Base-by-base conservation (phyloP, 2,797 vertebrate genomes). In the Cyclopterus lumpus region DNA sequence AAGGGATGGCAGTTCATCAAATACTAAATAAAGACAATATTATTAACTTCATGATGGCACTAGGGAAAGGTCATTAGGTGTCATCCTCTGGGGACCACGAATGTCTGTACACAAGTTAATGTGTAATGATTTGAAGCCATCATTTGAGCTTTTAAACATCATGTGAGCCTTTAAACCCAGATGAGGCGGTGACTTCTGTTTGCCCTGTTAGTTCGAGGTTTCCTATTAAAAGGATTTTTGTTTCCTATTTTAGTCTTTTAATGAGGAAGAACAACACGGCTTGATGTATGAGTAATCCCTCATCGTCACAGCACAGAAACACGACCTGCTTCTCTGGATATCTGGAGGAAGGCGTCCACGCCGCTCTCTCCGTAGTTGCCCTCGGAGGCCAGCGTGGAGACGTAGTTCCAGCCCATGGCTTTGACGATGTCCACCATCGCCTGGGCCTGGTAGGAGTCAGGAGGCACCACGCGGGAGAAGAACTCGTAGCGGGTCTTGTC, bases 341-440 rank as follows among this genome's bases (percentile, higher is more conserved):
- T 97, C 88, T 98, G 97, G 49, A 95, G 86, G 69, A 98, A 98
- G 84, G 96, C 96, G 34, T 98, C 97, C 0, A 98, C 96, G 0
- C 97, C 97, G 0, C 97, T 98, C 75, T 98, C 97, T 3, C 97
- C 97, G 0, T 98, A 98, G 93, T 96, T 98, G 67, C 97, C 97
- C 87, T 98, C 96, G 0, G 97, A 97, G 30, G 97, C 97, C 79
- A 98, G 67, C 0, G 97, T 98, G 83, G 96, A 96, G 63, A 98
- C 97, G 1, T 98, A 98, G 91, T 97, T 97, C 97, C 97, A 98
- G 40, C 97, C 96, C 91, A 98, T 92, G 0, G 96, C 96, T 73
- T 96, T 94, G 61, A 97, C 96, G 0, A 98, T 97, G 86, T 96
- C 97, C 94, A 98, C 94, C 97, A 98, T 98, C 57, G 97, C 96